Conservation (phyloP, 1,140 invertebrate genomes). For the Bombus confusus region DNA sequence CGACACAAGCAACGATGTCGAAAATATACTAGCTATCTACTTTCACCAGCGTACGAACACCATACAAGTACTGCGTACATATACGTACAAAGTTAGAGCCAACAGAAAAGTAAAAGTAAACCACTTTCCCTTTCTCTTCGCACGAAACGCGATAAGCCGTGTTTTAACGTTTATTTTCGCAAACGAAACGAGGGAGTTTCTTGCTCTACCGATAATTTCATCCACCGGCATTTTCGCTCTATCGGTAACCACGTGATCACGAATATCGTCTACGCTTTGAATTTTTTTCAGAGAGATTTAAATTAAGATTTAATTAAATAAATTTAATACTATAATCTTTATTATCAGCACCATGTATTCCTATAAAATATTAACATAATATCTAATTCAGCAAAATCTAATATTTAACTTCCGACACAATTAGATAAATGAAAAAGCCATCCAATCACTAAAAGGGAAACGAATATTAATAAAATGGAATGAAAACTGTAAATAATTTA, state of each 20-base stretch:
- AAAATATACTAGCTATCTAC: constrained; percentile 14
- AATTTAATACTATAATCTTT: not conserved
- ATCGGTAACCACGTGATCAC: not conserved
- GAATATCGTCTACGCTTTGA: not conserved
- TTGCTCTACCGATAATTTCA: constrained; percentile 8
- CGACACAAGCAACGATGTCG: constrained; percentile 4
- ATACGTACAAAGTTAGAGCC: not conserved
- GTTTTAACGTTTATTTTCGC: not conserved
- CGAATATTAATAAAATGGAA: not conserved
- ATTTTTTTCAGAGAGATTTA: no score
- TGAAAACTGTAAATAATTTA: not conserved
- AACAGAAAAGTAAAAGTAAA: constrained; percentile 21
- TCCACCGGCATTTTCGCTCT: not conserved
- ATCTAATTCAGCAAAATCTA: not conserved
- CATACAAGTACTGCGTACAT: not conserved
- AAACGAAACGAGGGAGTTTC: not conserved
- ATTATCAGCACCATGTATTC: not conserved
- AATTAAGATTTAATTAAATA: not conserved
- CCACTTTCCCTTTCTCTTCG: constrained; percentile 67
- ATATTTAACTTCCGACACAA: not conserved
- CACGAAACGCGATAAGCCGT: constrained; percentile 1
- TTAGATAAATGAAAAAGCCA: not conserved
- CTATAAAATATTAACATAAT: no score
- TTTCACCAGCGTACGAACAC: constrained; percentile 17
- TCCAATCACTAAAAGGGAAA: not conserved